phyloP scores from a whole-genome alignment of 2,113 vertebrate species.

The Melanerpes aurifrons region DNA sequence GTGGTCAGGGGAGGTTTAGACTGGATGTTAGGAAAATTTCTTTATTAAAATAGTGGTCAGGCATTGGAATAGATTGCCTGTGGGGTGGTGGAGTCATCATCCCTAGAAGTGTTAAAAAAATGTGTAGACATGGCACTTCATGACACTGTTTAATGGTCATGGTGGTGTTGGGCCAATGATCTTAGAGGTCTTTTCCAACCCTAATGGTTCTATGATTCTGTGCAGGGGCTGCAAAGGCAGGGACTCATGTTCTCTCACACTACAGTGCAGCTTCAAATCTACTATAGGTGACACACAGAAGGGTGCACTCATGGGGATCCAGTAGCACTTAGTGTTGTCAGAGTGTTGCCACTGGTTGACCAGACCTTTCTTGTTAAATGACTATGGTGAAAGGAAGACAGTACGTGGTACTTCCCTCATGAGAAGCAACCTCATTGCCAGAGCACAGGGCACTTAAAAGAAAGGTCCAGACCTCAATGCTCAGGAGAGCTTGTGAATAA shows the following conservation, averaged over 20 bases:
- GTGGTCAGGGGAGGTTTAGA: too few species aligned
- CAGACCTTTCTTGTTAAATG: neutral
- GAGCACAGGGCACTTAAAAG: neutral
- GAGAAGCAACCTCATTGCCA: neutral
- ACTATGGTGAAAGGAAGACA: neutral
- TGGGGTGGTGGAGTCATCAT: too few species aligned
- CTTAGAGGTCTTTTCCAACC: too few species aligned
- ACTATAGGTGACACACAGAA: neutral
- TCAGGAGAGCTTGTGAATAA: neutral
- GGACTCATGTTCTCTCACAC: neutral
- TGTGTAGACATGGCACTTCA: too few species aligned
- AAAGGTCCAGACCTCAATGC: neutral
- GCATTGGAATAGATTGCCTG: too few species aligned
- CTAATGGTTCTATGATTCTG: neutral
- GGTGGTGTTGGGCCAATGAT: too few species aligned
- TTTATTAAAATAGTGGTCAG: too few species aligned
- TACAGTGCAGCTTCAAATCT: neutral
- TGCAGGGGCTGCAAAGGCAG: too few species aligned
- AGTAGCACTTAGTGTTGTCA: neutral
- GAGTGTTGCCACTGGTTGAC: neutral
- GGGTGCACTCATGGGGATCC: neutral
- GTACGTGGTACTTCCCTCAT: neutral
- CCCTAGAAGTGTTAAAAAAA: too few species aligned
- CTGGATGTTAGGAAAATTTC: too few species aligned
- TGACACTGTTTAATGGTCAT: too few species aligned